Evolutionary conservation across 2,888 invertebrate species (phyloP).

Genomic region (Drosophila antonietae): DNA sequence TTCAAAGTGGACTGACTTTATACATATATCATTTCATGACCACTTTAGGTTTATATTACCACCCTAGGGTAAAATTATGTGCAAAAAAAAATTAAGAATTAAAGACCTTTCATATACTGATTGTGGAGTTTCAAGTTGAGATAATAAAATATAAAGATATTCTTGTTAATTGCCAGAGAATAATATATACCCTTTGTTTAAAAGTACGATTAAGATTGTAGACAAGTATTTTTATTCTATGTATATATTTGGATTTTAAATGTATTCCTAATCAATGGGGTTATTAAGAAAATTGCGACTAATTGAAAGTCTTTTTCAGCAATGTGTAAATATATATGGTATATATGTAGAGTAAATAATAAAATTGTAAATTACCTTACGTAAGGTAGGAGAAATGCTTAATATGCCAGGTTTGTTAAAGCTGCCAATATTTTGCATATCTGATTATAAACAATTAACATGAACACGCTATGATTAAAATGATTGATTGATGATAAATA

Average conservation of each 20-base stretch:
- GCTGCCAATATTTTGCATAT: slow-evolving; percentile 5
- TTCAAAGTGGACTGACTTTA: no score
- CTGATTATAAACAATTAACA: background rate
- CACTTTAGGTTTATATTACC: background rate
- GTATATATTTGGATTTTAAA: background rate
- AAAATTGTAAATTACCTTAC: background rate
- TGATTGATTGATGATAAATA: background rate
- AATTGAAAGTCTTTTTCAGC: background rate
- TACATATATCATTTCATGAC: background rate
- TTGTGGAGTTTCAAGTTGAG: background rate
- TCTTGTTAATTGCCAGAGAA: background rate
- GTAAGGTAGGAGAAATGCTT: background rate
- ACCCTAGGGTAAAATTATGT: background rate
- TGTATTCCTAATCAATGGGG: background rate
- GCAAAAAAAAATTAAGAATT: background rate
- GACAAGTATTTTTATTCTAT: background rate
- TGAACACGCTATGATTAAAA: background rate
- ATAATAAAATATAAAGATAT: background rate
- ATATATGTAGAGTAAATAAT: no score
- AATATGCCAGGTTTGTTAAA: no score
- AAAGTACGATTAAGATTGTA: background rate
- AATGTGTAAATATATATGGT: no score
- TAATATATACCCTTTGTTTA: background rate
- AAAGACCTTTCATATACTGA: background rate
- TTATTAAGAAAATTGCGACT: background rate